Conservation (phyloP, 2,113 vertebrate genomes). For the Sylvia atricapilla region DNA sequence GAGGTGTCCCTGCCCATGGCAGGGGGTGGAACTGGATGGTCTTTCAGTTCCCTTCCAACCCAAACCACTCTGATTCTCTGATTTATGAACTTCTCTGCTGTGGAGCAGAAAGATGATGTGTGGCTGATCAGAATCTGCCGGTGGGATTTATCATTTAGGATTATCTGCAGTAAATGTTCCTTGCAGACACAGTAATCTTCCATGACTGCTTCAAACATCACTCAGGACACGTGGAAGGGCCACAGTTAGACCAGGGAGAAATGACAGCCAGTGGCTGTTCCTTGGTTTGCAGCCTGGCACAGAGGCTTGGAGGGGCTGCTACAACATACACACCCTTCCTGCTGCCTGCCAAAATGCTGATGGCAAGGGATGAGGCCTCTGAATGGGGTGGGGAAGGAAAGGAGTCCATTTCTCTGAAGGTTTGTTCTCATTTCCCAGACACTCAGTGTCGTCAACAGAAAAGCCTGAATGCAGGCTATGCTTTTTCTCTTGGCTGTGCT, state of each 20-base stretch:
- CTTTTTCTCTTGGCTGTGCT: neutral
- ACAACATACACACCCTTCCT: neutral
- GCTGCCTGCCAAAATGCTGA: neutral
- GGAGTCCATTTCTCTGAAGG: neutral
- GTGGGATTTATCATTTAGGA: conserved; percentile 18
- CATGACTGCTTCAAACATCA: neutral
- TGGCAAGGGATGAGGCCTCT: neutral
- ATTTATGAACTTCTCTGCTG: neutral
- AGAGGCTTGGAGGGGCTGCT: neutral
- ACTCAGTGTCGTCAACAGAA: neutral
- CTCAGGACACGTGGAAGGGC: neutral
- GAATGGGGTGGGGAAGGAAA: neutral
- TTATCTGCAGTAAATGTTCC: neutral
- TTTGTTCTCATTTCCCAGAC: neutral
- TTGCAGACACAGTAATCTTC: neutral
- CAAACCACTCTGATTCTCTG: neutral
- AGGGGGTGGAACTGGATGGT: fast-evolving
- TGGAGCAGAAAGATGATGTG: neutral
- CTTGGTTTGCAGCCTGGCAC: neutral
- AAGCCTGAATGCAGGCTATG: neutral
- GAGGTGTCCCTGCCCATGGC: neutral
- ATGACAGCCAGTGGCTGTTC: neutral
- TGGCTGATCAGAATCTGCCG: neutral
- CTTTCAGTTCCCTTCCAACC: neutral
- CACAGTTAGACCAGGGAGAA: neutral